phyloP scores from a whole-genome alignment of 2,113 vertebrate species.

The Burhinus bistriatus region DNA sequence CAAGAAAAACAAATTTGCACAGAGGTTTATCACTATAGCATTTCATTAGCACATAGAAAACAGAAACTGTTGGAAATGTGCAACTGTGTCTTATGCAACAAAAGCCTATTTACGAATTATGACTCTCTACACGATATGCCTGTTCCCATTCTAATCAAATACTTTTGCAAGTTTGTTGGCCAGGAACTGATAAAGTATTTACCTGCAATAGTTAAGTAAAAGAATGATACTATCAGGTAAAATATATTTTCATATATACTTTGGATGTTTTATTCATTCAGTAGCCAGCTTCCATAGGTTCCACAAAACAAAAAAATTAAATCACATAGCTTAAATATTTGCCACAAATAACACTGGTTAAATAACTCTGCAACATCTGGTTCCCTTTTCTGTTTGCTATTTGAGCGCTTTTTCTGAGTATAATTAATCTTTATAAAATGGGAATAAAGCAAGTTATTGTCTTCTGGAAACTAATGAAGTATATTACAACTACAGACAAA shows the following conservation, averaged over 20 bases:
- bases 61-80: not conserved
- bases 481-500: constrained; percentile 32
- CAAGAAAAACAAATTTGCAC: constrained; percentile 28
- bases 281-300: not conserved
- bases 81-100: not conserved
- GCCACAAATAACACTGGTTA: constrained; percentile 31
- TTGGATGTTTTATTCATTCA: not conserved
- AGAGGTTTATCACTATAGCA: not conserved
- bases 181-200: not conserved
- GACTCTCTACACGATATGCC: not conserved
- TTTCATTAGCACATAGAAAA: constrained; percentile 23
- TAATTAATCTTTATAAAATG: constrained; percentile 53
- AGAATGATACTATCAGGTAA: not conserved
- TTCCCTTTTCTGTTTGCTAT: constrained; percentile 52
- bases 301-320: not conserved
- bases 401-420: constrained; percentile 21
- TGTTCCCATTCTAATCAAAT: not conserved
- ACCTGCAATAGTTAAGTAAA: not conserved
- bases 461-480: constrained; percentile 51
- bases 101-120: constrained; percentile 5
- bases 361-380: constrained; percentile 55
- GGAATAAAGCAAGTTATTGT: constrained; percentile 58
- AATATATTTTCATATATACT: not conserved
- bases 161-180: not conserved
- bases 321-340: constrained; percentile 46